A percentile compares a stretch with the other conserved stretches of the same genome.
These are phyloP conservation scores for human (Homo sapiens) DNA, from an alignment of 2,113 vertebrate species.

Conservation along the genomic window GRCh38 chr11:8645501-8646000, in stretches of 20 bases:
- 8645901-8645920: conserved; percentile 39
- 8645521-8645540: background rate
- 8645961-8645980: background rate
- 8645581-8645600: background rate
- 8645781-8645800: conserved; percentile 96
- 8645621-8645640: background rate
- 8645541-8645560: conserved; percentile 2
- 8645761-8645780: conserved; percentile 92
- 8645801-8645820: conserved; percentile 97
- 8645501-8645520: background rate
- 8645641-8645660: background rate
- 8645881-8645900: conserved; percentile 88
- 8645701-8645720: background rate
- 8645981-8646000: background rate
- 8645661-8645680: background rate
- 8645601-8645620: background rate
- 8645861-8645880: conserved; percentile 91
- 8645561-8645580: conserved; percentile 37
- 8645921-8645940: background rate
- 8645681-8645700: background rate
- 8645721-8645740: conserved; percentile 83
- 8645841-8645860: conserved; percentile 95
- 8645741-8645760: conserved; percentile 98
- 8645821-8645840: conserved; percentile 92
- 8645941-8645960: background rate